Evolutionary conservation across 2,113 vertebrate species (phyloP).

Genomic region (Bubalus kerabau): DNA sequence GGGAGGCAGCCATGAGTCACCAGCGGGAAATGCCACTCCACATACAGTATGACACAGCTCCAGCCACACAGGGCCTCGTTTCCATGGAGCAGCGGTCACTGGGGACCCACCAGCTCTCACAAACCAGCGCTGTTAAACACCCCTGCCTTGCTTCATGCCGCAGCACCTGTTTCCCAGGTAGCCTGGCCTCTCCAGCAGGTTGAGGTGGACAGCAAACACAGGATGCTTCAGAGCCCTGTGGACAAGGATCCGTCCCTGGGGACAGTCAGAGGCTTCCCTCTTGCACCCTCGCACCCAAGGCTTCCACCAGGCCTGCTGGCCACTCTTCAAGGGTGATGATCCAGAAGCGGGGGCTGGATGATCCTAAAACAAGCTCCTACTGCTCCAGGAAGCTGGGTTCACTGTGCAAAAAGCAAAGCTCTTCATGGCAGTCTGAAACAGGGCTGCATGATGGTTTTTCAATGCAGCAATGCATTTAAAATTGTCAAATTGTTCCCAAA

Average conservation of each 20-base stretch:
- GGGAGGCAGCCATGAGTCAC: rapidly evolving
- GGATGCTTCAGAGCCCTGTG: neutral
- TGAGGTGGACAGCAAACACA: neutral
- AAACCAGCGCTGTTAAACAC: neutral
- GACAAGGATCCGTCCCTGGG: neutral
- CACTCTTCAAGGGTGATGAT: neutral
- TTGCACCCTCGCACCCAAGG: neutral
- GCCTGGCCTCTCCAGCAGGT: neutral
- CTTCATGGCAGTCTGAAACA: neutral
- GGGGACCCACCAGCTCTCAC: neutral
- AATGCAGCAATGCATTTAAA: neutral
- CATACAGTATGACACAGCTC: neutral
- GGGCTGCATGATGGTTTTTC: neutral
- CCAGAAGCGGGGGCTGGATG: neutral
- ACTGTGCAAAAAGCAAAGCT: neutral
- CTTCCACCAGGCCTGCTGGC: neutral
- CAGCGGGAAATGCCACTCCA: neutral
- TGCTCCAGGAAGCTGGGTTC: neutral
- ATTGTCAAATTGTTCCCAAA: neutral
- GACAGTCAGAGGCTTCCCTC: neutral
- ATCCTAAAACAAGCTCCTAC: neutral
- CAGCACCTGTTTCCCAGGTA: neutral
- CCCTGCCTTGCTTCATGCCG: neutral
- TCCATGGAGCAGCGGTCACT: neutral
- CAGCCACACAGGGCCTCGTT: neutral